A percentile compares a stretch with the other conserved stretches of the same genome.
These are phyloP conservation scores for Hormaphis cornu DNA, from an alignment of 1,140 invertebrate genomes.

Conservation along the genomic window DNA sequence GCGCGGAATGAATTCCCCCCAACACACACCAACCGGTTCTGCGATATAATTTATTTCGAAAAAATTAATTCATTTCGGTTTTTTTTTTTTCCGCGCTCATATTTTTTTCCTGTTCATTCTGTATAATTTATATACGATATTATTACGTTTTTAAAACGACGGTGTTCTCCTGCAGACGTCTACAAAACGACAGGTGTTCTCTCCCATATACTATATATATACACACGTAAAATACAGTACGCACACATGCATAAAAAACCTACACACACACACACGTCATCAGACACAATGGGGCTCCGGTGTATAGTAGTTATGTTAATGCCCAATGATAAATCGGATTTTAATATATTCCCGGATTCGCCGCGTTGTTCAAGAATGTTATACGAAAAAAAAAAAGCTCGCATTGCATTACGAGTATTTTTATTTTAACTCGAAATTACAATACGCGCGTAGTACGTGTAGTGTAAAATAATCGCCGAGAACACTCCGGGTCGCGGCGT, in stretches of 20 bases:
- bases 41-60: slow-evolving; percentile 26
- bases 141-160: slow-evolving; percentile 20
- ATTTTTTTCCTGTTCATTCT: slow-evolving; percentile 1
- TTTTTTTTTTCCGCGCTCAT: background rate
- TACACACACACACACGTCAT: background rate
- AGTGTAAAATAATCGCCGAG: no score
- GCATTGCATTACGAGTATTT: background rate
- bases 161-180: slow-evolving; percentile 19
- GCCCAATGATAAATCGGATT: slow-evolving; percentile 25
- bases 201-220: no score
- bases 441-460: no score
- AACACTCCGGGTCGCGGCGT: no score
- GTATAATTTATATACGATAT: slow-evolving; percentile 13
- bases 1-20: background rate
- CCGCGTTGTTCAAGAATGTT: slow-evolving; percentile 6
- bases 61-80: slow-evolving; percentile 25
- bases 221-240: no score
- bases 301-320: slow-evolving; percentile 25
- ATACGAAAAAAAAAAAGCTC: background rate
- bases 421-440: background rate
- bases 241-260: background rate
- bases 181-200: slow-evolving; percentile 18
- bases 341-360: slow-evolving; percentile 22
- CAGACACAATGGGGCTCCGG: slow-evolving; percentile 23
- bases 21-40: background rate